These are phyloP conservation scores for Zoanthus gigantus DNA, from an alignment of 92 coral and sea anemone genomes.

Conservation along the genomic window DNA sequence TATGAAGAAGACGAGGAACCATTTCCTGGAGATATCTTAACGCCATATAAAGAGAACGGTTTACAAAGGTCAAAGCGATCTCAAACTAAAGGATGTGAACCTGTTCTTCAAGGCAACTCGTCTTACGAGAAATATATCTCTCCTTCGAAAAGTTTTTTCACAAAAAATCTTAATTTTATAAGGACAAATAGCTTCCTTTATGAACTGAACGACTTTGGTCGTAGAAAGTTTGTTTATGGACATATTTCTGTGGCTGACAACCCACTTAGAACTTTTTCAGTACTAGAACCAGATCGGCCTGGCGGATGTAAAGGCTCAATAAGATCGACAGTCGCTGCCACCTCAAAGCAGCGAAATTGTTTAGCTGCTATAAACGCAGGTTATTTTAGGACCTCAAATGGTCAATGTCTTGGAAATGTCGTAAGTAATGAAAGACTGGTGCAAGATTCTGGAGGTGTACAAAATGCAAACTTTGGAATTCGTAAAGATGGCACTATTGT, in stretches of 20 bases:
- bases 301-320: slow-evolving; percentile 77
- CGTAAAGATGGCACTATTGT: slow-evolving; percentile 86
- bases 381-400: slow-evolving; percentile 85
- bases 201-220: slow-evolving; percentile 49
- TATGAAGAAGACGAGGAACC: slow-evolving; percentile 50
- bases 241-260: slow-evolving; percentile 75
- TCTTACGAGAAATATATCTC: slow-evolving; percentile 75
- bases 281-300: slow-evolving; percentile 77
- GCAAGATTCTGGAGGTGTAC: slow-evolving; percentile 86
- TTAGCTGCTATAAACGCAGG: slow-evolving; percentile 91
- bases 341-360: slow-evolving; percentile 80
- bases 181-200: slow-evolving; percentile 71
- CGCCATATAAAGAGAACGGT: slow-evolving; percentile 79
- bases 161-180: slow-evolving; percentile 55
- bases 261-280: slow-evolving; percentile 87
- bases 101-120: slow-evolving; percentile 80
- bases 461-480: slow-evolving; percentile 96
- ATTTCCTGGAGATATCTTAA: slow-evolving; percentile 75
- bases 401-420: slow-evolving; percentile 93
- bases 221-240: slow-evolving; percentile 71
- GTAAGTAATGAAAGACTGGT: slow-evolving; percentile 86
- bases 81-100: slow-evolving; percentile 86
- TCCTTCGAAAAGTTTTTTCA: slow-evolving; percentile 40
- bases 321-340: slow-evolving; percentile 82
- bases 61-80: slow-evolving; percentile 63